Conservation (phyloP, 2,797 vertebrate species). For the Bucorvus abyssinicus region DNA sequence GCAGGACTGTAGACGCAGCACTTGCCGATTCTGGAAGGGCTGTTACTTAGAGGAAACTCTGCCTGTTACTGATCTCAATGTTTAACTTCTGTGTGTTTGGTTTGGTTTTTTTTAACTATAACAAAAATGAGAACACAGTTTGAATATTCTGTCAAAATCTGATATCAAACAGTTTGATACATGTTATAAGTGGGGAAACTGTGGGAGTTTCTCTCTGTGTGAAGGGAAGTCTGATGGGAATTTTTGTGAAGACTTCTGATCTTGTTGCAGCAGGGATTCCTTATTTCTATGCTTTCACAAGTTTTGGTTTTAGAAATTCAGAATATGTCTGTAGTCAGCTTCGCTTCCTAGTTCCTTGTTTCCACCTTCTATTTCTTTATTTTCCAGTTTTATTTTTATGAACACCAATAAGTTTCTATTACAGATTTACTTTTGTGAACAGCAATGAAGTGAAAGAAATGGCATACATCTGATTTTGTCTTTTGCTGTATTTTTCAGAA, state of each 20-base stretch:
- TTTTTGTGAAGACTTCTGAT: background rate
- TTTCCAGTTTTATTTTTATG: background rate
- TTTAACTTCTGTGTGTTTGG: no score
- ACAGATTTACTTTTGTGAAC: background rate
- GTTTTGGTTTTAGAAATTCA: background rate
- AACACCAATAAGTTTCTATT: background rate
- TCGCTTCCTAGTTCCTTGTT: background rate
- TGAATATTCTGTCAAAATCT: background rate
- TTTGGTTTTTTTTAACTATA: background rate
- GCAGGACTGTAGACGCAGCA: background rate
- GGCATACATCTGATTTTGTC: background rate
- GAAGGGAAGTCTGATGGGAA: background rate
- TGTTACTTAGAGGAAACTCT: no score
- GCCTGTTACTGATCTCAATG: no score
- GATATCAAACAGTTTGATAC: background rate
- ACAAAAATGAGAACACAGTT: background rate
- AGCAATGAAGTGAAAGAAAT: background rate
- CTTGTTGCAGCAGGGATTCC: background rate
- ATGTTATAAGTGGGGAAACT: background rate
- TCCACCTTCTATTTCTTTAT: background rate
- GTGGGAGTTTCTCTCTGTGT: background rate
- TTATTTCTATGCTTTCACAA: background rate
- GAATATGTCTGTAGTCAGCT: background rate
- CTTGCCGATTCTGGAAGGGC: background rate
- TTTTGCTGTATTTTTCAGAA: background rate